Evolutionary conservation across 2,888 invertebrate species (phyloP), one percentile per base, ranked within the genome.

Genomic region (Aelia acuminata): DNA sequence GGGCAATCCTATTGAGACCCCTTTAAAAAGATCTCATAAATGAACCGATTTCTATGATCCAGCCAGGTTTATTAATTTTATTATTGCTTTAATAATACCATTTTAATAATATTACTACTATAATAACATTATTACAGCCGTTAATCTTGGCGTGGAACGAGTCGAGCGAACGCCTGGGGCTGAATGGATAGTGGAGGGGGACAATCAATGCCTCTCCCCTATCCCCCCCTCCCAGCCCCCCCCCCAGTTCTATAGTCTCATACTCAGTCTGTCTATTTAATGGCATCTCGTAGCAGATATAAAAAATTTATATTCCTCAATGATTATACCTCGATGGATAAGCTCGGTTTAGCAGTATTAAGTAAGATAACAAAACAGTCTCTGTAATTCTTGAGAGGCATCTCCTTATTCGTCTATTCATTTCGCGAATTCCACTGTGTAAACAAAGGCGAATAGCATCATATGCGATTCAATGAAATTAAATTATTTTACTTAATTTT

Each of bases 151-250:
- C 39, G 22, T 8, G 84, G 4, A n/a, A 7, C 43, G 47, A 26
- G n/a, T 11, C 3, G n/a, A 13, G 7, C 4, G 84, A 48, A 10
- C 1, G 43, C n/a, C 18, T 22, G 50, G 3, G 7, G 31, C 49
- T 31, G 49, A 84, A 84, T 84, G 48, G 48, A 3, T 8, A n/a
- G 48, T 48, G 84, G 84, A 50, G 84, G 48, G 84, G 49, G n/a
- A 50, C 84, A 84, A 84, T 84, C 84, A 84, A 84, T 84, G 84
- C 84, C 50, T 22, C 13, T 48, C 26, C 84, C 47, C 84, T 20
- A 49, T 31, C 20, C 50, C 13, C 49, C 31, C 26, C n/a, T n/a
- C 31, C 35, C 84, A 0, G 0, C 4, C 43, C 8, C 47, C 10
- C 84, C 4, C 47, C 80, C 43, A 20, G 4, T 43, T 80, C 80